Evolutionary conservation across 2,113 vertebrate species (phyloP), one percentile per base, ranked within the genome.

Genomic region (Electrona antarctica): DNA sequence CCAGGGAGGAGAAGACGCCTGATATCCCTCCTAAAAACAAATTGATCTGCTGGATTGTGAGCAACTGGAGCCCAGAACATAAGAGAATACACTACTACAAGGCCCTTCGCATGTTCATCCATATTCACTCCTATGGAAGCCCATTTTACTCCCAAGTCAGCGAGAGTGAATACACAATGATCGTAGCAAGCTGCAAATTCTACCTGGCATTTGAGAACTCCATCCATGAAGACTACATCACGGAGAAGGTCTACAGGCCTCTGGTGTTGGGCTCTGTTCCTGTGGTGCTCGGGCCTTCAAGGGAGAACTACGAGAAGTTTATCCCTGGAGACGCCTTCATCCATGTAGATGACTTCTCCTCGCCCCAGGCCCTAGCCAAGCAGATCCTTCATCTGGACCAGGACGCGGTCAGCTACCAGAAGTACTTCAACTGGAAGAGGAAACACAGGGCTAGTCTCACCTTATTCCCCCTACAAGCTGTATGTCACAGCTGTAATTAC

Each of bases 161-260:
- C 45, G 4, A 79, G 3, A 60, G 69, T 60, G 64, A 62, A 45
- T 77, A 78, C 58, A 46, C 12, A 50, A 7, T 64, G 85, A 94
- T 91, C 13, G 88, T 96, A 73, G 90, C 93, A 15, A 82, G 88
- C 14, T 95, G 93, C 78, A 96, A 95, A 85, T 95, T 95, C 84
- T 93, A 95, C 72, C 90, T 95, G 80, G 93, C 93, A 7, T 96
- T 96, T 79, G 95, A 95, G 91, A 96, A 96, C 76, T 95, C 94
- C 8, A 92, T 94, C 69, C 92, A 96, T 80, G 93, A 92, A 83
- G 94, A 96, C 91, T 95, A 94, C 74, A 95, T 96, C 76, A 96
- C 93, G 7, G 94, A 95, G 79, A 95, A 95, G 83, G 91, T 95
- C 65, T 94, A 94, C 71, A 92, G 93, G 65, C 90, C 94, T 67